A percentile compares a stretch with the other conserved stretches of the same genome.
These are phyloP conservation scores for Bombus polaris DNA, from an alignment of 1,140 invertebrate genomes.

Conservation along the genomic window DNA sequence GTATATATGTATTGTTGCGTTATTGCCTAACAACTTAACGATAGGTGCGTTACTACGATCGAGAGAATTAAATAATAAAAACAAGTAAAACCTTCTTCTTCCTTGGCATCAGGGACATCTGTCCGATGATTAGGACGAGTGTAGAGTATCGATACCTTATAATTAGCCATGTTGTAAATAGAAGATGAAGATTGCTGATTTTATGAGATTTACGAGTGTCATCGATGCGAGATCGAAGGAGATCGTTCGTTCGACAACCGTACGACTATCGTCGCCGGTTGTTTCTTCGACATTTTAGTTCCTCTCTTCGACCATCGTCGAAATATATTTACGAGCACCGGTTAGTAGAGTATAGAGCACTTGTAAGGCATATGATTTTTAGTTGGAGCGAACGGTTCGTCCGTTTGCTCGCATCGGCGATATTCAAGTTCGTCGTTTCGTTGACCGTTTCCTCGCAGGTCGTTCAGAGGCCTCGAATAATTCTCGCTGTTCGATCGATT, in stretches of 20 bases:
- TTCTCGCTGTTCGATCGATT: slow-evolving; percentile 64
- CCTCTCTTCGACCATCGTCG: not conserved
- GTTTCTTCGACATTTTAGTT: not conserved
- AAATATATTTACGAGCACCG: slow-evolving; percentile 5
- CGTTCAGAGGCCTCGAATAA: slow-evolving; percentile 59
- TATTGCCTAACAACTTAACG: slow-evolving; percentile 65
- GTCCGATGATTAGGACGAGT: slow-evolving; percentile 29
- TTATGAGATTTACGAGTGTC: slow-evolving; percentile 26
- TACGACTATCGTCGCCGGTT: not conserved
- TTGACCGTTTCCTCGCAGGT: slow-evolving; percentile 61
- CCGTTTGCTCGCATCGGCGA: not conserved
- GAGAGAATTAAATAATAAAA: slow-evolving; percentile 16
- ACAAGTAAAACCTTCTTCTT: slow-evolving; percentile 36
- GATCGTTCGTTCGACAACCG: not conserved
- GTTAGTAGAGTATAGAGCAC: slow-evolving; percentile 2
- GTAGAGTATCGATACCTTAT: slow-evolving; percentile 29
- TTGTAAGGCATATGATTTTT: not conserved
- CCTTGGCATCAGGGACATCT: slow-evolving; percentile 24
- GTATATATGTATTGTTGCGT: slow-evolving; percentile 66
- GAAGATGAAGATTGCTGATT: slow-evolving; percentile 36
- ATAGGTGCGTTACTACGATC: slow-evolving; percentile 53
- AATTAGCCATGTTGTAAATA: slow-evolving; percentile 46
- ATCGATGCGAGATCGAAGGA: not conserved
- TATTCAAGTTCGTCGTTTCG: slow-evolving; percentile 44
- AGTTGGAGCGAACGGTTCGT: not conserved